Evolutionary conservation across 2,797 vertebrate genomes (phyloP).

Genomic region (Premnoplex brunnescens): DNA sequence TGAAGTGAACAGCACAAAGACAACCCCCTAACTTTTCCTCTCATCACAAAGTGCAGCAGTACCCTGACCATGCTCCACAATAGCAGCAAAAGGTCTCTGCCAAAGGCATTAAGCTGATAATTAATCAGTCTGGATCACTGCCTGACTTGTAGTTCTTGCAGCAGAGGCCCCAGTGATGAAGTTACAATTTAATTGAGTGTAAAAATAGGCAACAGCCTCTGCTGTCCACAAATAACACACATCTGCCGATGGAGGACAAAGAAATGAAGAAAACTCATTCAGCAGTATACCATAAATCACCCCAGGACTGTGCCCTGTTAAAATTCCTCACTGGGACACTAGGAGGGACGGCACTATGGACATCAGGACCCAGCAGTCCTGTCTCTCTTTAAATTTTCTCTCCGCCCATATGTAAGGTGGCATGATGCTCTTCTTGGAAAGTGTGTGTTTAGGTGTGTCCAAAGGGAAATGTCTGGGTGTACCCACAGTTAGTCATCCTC

Average conservation of each 20-base stretch:
- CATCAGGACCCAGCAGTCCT: background rate
- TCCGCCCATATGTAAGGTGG: constrained; percentile 49
- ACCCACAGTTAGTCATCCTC: constrained; percentile 60
- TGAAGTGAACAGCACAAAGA: background rate
- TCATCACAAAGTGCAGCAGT: background rate
- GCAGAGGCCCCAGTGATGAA: constrained; percentile 22
- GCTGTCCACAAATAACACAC: constrained; percentile 44
- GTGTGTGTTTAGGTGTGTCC: constrained; percentile 50
- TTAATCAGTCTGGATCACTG: constrained; percentile 46
- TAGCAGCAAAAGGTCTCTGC: background rate
- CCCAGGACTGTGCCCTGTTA: background rate
- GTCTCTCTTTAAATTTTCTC: constrained; percentile 20
- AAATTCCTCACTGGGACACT: background rate
- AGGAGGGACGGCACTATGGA: fast-evolving
- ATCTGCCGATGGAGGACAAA: constrained; percentile 38
- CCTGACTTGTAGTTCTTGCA: background rate
- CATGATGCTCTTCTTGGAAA: constrained; percentile 67
- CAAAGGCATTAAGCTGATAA: constrained; percentile 42
- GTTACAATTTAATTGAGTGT: constrained; percentile 56
- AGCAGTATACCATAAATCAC: background rate
- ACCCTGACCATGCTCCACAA: background rate
- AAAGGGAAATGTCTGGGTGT: constrained; percentile 54
- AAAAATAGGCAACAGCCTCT: constrained; percentile 53
- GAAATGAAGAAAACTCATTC: background rate
- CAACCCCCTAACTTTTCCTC: background rate